Evolutionary conservation across 2,113 vertebrate genomes (phyloP).

Genomic region (Forbesichthys agassizii): DNA sequence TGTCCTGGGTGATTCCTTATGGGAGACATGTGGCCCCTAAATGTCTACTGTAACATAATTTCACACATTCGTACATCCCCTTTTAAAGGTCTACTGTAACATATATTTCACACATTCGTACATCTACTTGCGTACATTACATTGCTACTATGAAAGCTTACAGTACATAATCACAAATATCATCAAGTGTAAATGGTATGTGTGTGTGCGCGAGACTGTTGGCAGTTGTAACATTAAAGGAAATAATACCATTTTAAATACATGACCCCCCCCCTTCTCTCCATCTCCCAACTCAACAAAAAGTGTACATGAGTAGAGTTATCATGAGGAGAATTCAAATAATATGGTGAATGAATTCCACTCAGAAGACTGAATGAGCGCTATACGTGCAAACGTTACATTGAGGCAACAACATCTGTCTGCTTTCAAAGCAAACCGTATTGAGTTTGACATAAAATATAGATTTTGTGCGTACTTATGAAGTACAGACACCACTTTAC

Average conservation of each 20-base stretch:
- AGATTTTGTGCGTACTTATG: not conserved
- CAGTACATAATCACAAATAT: slow-evolving; percentile 33
- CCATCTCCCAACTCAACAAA: too few relatives aligned
- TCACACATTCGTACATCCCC: slow-evolving; percentile 1
- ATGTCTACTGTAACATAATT: too few relatives aligned
- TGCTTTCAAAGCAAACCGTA: not conserved
- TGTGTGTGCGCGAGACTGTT: slow-evolving; percentile 1
- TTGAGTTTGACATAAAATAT: not conserved
- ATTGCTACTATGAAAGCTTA: slow-evolving; percentile 46
- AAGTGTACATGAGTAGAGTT: not conserved
- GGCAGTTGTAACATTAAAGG: not conserved
- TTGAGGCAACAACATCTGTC: not conserved
- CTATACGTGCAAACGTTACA: not conserved
- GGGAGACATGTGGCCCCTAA: too few relatives aligned
- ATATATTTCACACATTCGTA: slow-evolving; percentile 29
- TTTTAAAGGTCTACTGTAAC: slow-evolving; percentile 35
- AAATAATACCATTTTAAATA: not conserved
- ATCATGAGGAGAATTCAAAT: slow-evolving; percentile 5
- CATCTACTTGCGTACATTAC: slow-evolving; percentile 27
- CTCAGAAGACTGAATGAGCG: slow-evolving; percentile 20
- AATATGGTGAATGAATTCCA: not conserved
- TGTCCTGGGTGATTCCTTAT: slow-evolving; percentile 45
- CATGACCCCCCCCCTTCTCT: too few relatives aligned
- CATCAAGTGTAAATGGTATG: slow-evolving; percentile 11
- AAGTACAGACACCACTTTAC: not conserved